Base-by-base conservation (phyloP, 1,140 invertebrate genomes). In the Proctacanthus coquilletti region DNA sequence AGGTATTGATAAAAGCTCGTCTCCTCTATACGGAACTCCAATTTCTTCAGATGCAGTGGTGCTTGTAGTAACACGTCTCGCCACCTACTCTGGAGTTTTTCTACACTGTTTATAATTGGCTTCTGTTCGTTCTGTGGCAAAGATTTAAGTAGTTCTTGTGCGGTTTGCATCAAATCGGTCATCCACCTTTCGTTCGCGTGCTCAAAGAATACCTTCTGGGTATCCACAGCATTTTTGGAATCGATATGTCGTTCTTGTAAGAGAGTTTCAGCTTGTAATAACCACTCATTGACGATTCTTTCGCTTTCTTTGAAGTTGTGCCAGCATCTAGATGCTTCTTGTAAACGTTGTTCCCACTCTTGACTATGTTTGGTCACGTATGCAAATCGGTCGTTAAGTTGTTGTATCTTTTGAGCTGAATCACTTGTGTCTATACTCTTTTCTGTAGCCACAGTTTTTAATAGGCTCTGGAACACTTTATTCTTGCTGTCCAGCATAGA, bases 401-500 rank as follows among this genome's bases (percentile, higher is more conserved):
- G 67, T 19, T 75, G 68, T 71, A 94, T 80, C 14, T 73, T 72
- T 1, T 67, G 60, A 5, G 76, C 71, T 42, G 79, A 74, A 13
- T 80, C 74, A 0, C 70, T 68, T 3, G 78, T 77, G 47, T 85
- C 78, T 4, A 80, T 69, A 43, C 74, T 77, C 40, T 76, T 74
- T 43, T 76, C 74, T 39, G 73, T 65, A 35, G 81, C 75, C 3
- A 84, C 74, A 0, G 81, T 72, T 48, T 81, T 80, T 0, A 82
- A 66, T n/a, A 94, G 81, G 49, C 77, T 89, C 43, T 78, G 75
- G 59, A 89, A 80, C n/a, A 93, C 77, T 64, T 93, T 92, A 57
- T 91, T 93, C 61, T 92, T 92, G 49, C 84, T 92, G 46, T 93
- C 87, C 27, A 94, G 53, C 79, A 92, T 89, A 1, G 87, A 89